These are phyloP conservation scores for Rotaria sp. DNA, from an alignment of 2,888 invertebrate genomes.

Conservation along the genomic window DNA sequence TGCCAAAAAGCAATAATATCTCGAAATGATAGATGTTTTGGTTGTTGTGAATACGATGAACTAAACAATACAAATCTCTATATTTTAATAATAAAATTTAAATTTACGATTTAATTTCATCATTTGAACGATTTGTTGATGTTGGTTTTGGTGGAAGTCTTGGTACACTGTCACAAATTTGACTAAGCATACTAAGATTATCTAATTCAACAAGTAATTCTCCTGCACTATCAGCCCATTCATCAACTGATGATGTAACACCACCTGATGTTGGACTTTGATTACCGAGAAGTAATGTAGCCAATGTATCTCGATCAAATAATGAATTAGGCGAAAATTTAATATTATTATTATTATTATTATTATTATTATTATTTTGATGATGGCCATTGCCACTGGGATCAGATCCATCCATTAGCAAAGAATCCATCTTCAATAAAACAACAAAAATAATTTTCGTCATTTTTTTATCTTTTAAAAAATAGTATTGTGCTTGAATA, in stretches of 20 bases:
- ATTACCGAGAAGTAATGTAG: not conserved
- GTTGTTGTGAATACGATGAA: not conserved
- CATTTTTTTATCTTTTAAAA: not conserved
- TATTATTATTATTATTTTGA: not conserved
- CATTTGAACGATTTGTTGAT: not conserved
- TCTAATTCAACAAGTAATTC: constrained; percentile 21
- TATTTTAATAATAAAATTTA: not conserved
- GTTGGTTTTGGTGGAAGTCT: constrained; percentile 9
- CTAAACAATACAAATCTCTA: not conserved
- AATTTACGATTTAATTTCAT: not conserved
- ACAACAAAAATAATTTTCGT: not conserved
- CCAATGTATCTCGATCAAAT: not conserved
- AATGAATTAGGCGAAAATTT: constrained; percentile 2
- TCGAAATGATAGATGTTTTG: not conserved
- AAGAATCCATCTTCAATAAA: not conserved
- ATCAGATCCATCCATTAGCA: not conserved
- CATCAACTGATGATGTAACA: not conserved
- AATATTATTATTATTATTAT: not conserved
- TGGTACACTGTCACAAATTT: constrained; percentile 23
- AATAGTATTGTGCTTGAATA: not conserved
- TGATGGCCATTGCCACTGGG: not conserved
- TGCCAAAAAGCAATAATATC: constrained; percentile 14
- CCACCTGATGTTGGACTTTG: constrained; percentile 3
- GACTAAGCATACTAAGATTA: constrained; percentile 26
- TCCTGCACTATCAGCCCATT: constrained; percentile 23